Conservation (phyloP, 2,888 invertebrate genomes). For the Pachycephus smyrnensis region DNA sequence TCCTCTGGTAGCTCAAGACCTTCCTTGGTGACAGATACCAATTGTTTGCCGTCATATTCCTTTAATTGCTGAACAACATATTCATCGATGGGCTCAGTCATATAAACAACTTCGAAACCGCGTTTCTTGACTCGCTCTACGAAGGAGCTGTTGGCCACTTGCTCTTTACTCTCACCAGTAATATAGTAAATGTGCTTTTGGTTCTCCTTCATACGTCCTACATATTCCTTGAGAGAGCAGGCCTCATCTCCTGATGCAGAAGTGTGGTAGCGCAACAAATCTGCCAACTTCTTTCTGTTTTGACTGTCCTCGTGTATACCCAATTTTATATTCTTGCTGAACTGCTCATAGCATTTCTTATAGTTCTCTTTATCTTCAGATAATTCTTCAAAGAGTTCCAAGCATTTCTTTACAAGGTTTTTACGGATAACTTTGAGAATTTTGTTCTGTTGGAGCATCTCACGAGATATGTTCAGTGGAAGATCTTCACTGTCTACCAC, state of each 20-base stretch:
- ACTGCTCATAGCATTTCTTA: slow-evolving; percentile 80
- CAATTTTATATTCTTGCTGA: slow-evolving; percentile 75
- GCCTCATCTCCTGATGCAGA: slow-evolving; percentile 82
- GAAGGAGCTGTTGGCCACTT: slow-evolving; percentile 75
- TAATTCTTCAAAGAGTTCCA: slow-evolving; percentile 76
- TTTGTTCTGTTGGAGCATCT: slow-evolving; percentile 80
- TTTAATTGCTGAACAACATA: slow-evolving; percentile 79
- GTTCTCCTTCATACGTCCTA: slow-evolving; percentile 77
- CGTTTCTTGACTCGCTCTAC: slow-evolving; percentile 76
- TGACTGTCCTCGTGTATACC: slow-evolving; percentile 78
- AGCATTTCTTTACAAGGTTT: slow-evolving; percentile 77
- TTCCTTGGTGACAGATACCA: slow-evolving; percentile 77
- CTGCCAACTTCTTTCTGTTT: slow-evolving; percentile 76
- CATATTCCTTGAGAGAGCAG: slow-evolving; percentile 75
- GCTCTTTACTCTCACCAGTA: slow-evolving; percentile 72
- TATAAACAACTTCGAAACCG: slow-evolving; percentile 76
- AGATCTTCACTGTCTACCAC: slow-evolving; percentile 79
- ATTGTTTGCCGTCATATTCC: slow-evolving; percentile 76
- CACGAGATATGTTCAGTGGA: slow-evolving; percentile 78
- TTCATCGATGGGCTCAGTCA: slow-evolving; percentile 79
- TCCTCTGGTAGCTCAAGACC: slow-evolving; percentile 76
- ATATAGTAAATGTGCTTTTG: slow-evolving; percentile 79
- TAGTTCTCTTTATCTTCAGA: slow-evolving; percentile 77
- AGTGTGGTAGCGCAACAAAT: slow-evolving; percentile 88
- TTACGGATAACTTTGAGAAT: slow-evolving; percentile 80